Base-by-base conservation (phyloP, 2,113 vertebrate genomes). In the Odocoileus virginianus region DNA sequence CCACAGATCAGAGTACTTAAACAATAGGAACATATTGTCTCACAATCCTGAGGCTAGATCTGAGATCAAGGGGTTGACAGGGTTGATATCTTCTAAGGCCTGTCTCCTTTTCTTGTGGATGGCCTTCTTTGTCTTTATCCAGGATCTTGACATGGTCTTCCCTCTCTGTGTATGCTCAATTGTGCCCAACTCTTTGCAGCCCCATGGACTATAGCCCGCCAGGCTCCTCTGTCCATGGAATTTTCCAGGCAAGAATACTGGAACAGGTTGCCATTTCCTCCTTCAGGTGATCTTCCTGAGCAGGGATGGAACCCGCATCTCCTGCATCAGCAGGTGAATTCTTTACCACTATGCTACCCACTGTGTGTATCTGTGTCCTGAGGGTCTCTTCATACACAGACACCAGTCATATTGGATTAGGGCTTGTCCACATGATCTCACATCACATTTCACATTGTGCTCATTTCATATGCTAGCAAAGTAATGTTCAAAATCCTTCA, bases 291-390 rank as follows among this genome's bases (percentile, higher is more conserved):
- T 71, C n/a, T 71, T 71, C 67, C 67, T 71, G 19, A 71, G n/a
- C 67, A 71, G n/a, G n/a, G 67, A 40, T 71, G 36, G n/a, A 71
- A 40, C n/a, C 19, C 1, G 0, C 67, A 40, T 12, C 67, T 71
- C 67, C 10, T 71, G n/a, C n/a, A 71, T 23, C 1, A 2, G n/a
- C 19, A 71, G 67, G 19, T 23, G n/a, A 71, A 71, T 40, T 40
- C 19, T 71, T 71, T 23, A 40, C 67, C n/a, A 40, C n/a, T 71
- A 12, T 0, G 1, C 19, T 71, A 40, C 10, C n/a, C n/a, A 40
- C 27, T 47, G 14, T 79, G 76, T 1, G 15, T 47, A 79, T 79
- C 76, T 79, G 1, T 47, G 15, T 28, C 76, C 43, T 30, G 17
- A 79, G 27, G 30, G 43, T 79, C 43, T 47, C 27, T 45, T 47